phyloP scores from a whole-genome alignment of 37 sponge, comb jelly and placozoan genomes.

The Hexactinellida sp. region DNA sequence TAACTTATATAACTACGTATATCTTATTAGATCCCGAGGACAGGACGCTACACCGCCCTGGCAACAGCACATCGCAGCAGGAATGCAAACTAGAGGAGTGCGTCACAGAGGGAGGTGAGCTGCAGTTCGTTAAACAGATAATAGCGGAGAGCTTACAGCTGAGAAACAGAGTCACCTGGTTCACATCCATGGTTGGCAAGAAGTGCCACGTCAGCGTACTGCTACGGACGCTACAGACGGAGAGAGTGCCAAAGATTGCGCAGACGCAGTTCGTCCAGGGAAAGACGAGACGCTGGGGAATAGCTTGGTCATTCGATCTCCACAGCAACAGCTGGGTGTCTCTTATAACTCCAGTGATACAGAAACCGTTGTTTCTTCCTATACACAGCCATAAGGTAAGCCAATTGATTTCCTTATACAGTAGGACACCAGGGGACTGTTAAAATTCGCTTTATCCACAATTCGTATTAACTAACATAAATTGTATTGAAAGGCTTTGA shows the following conservation, averaged over 20 bases:
- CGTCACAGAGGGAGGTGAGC: slow-evolving; percentile 79
- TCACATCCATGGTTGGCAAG: slow-evolving; percentile 89
- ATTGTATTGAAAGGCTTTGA: too few species aligned
- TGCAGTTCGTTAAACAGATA: slow-evolving; percentile 62
- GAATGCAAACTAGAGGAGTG: slow-evolving; percentile 33
- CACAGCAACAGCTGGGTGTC: not conserved
- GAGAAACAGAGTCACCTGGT: slow-evolving; percentile 56
- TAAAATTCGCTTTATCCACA: too few species aligned
- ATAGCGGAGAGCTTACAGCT: slow-evolving; percentile 67
- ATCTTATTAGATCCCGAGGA: not conserved
- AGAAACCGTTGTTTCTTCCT: not conserved
- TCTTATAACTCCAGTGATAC: not conserved
- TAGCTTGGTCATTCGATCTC: slow-evolving; percentile 76
- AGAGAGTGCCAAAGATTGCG: slow-evolving; percentile 36
- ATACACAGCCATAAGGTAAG: too few species aligned
- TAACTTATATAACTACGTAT: not conserved
- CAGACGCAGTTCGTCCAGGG: slow-evolving; percentile 74
- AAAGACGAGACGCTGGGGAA: slow-evolving; percentile 72
- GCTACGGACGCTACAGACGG: not conserved
- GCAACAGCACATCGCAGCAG: not conserved
- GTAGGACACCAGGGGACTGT: too few species aligned
- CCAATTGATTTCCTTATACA: too few species aligned
- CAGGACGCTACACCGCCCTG: not conserved
- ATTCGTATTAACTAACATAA: too few species aligned
- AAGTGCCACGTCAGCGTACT: slow-evolving; percentile 26